Evolutionary conservation across 2,888 invertebrate genomes (phyloP), one percentile per base, ranked within the genome.

Genomic region (Pammene fasciana): DNA sequence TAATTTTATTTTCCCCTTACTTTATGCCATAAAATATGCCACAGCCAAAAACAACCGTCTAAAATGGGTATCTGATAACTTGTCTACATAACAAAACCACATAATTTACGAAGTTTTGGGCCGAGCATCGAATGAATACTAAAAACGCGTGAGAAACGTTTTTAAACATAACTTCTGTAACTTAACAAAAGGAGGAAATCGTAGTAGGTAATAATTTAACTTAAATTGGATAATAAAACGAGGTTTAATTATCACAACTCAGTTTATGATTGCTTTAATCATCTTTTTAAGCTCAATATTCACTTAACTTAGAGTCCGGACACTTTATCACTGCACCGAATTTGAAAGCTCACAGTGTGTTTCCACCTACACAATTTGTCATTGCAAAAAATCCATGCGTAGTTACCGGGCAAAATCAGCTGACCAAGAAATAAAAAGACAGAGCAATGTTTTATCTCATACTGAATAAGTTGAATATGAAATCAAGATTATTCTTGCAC

Each of bases 131-230:
- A 56, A 36, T 16, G 68, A 57, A 59, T 45, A 52, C 62, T 64
- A 65, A 68, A 68, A 45, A 59, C 45, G 16, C 48, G 64, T 68
- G 68, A 38, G 57, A 68, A 68, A 26, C 18, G n/a, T 38, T 64
- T 68, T 45, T 52, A 57, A 52, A 50, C 34, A n/a, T 43, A 18
- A 50, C 50, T n/a, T 57, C 9, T 43, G 54, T 26, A 52, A 26
- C 0, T 26, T 50, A 64, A 68, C 68, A 68, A 65, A 68, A 34
- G 38, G 43, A 59, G 68, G 68, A 68, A 68, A 46, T 45, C 52
- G 4, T 45, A 46, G 16, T 45, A 38, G 56, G 26, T 50, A 36
- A 52, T 62, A 59, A 68, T 65, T 65, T 50, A 45, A 59, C n/a
- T 38, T 59, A 45, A 64, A 65, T 65, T 65, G 45, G 57, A 38